A percentile compares a stretch with the other conserved stretches of the same genome.
These are phyloP conservation scores for Melanotaenia trifasciata DNA, from an alignment of 2,797 vertebrate genomes.

Conservation along the genomic window DNA sequence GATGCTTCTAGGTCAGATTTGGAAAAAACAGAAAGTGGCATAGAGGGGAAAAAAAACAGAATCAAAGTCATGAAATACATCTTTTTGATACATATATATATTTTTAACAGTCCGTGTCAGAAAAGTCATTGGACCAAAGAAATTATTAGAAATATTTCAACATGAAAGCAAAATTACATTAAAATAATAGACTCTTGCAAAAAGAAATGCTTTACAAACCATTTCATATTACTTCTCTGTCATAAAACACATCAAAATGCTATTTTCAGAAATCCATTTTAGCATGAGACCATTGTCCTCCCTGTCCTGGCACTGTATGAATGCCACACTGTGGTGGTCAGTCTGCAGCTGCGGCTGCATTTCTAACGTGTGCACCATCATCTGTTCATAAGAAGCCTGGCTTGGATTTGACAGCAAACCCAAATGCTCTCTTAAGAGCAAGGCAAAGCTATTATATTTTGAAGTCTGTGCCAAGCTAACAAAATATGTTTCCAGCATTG, in stretches of 20 bases:
- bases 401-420: slow-evolving; percentile 58
- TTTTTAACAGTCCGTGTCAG: neutral
- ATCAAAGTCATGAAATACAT: neutral
- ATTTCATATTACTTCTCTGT: slow-evolving; percentile 45
- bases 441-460: slow-evolving; percentile 52
- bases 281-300: slow-evolving; percentile 62
- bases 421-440: slow-evolving; percentile 55
- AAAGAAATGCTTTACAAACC: slow-evolving; percentile 32
- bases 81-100: neutral
- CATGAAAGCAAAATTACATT: slow-evolving; percentile 12
- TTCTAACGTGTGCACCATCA: slow-evolving; percentile 63
- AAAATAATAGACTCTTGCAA: slow-evolving; percentile 31
- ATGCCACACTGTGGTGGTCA: slow-evolving; percentile 62
- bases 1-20: slow-evolving; percentile 40
- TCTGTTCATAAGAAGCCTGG: slow-evolving; percentile 65
- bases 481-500: slow-evolving; percentile 28
- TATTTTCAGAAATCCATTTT: slow-evolving; percentile 60
- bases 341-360: slow-evolving; percentile 72
- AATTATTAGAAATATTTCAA: slow-evolving; percentile 13
- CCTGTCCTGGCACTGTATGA: slow-evolving; percentile 57
- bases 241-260: slow-evolving; percentile 49
- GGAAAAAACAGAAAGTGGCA: neutral
- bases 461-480: slow-evolving; percentile 53
- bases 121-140: neutral
- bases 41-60: slow-evolving; percentile 9